A percentile compares a stretch with the other conserved stretches of the same genome.
Conservation (phyloP, 1,140 invertebrate species). For the Trissolcus basalis region DNA sequence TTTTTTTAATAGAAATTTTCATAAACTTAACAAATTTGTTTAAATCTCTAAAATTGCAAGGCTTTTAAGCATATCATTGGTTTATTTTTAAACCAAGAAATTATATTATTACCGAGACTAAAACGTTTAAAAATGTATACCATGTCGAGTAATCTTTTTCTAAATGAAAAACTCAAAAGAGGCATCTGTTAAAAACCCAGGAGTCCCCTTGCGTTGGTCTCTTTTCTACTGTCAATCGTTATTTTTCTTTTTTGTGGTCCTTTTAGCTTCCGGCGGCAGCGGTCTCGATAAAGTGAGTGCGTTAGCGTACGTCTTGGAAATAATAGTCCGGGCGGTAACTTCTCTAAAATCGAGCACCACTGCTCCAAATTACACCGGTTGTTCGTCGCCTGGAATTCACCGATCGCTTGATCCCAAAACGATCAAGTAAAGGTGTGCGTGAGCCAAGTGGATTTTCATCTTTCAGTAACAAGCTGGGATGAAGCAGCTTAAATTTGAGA, state of each 20-base stretch:
- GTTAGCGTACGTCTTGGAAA: constrained; percentile 45
- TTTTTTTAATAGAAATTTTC: too few species aligned
- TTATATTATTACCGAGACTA: too few species aligned
- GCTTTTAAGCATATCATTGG: too few species aligned
- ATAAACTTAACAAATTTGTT: too few species aligned
- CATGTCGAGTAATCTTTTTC: not conserved
- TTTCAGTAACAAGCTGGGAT: constrained; percentile 30
- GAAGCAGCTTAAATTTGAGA: too few species aligned
- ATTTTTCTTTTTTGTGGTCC: constrained; percentile 37
- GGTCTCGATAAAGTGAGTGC: constrained; percentile 41
- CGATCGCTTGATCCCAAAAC: constrained; percentile 10
- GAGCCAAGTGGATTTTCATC: constrained; percentile 49
- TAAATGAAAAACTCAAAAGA: constrained; percentile 26
- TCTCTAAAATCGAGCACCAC: constrained; percentile 52
- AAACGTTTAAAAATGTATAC: too few species aligned
- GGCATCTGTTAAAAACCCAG: constrained; percentile 34
- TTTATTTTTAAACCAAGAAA: too few species aligned
- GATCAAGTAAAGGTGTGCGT: not conserved
- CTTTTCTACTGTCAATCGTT: constrained; percentile 23
- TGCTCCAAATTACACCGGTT: constrained; percentile 54
- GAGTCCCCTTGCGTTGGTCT: constrained; percentile 19
- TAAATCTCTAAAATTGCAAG: too few species aligned
- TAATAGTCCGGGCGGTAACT: constrained; percentile 44
- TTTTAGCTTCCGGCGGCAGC: constrained; percentile 48
- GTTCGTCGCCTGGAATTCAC: constrained; percentile 41